phyloP scores from a whole-genome alignment of 2,888 invertebrate genomes.

The Leucophenga maculata region DNA sequence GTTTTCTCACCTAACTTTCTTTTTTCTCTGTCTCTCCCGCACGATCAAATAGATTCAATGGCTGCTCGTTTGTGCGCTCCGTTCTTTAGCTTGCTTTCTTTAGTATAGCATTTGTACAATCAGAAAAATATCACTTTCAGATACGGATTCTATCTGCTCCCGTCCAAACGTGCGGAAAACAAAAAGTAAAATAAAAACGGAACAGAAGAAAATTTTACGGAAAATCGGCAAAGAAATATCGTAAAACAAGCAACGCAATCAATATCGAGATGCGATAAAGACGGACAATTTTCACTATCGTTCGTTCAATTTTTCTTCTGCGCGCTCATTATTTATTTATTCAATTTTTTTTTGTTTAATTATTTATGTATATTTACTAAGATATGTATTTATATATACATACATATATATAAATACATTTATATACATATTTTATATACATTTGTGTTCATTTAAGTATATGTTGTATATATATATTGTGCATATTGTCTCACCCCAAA shows the following conservation, averaged over 20 bases:
- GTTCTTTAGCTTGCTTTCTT: too few species aligned
- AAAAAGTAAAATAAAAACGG: slow-evolving; percentile 8
- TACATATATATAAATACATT: too few species aligned
- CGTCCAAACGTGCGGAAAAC: slow-evolving; percentile 47
- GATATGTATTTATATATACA: too few species aligned
- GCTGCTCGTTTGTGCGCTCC: too few species aligned
- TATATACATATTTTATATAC: background rate
- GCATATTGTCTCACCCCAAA: too few species aligned
- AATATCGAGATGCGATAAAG: slow-evolving; percentile 43
- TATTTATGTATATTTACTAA: too few species aligned
- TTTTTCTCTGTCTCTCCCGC: too few species aligned
- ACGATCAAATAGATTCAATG: too few species aligned
- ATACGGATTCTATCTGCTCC: slow-evolving; percentile 55
- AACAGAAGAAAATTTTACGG: slow-evolving; percentile 22
- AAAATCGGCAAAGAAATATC: slow-evolving; percentile 4
- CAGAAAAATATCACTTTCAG: slow-evolving; percentile 51
- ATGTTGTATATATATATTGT: too few species aligned
- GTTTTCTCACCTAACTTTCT: too few species aligned
- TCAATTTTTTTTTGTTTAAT: slow-evolving; percentile 13
- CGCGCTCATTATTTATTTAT: slow-evolving; percentile 25
- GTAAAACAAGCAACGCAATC: slow-evolving; percentile 25
- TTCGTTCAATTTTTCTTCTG: slow-evolving; percentile 21
- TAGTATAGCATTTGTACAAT: too few species aligned
- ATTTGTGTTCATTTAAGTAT: background rate
- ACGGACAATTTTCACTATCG: slow-evolving; percentile 35